Conservation (phyloP, 2,113 vertebrate species). For the Phalacrocorax aristotelis region DNA sequence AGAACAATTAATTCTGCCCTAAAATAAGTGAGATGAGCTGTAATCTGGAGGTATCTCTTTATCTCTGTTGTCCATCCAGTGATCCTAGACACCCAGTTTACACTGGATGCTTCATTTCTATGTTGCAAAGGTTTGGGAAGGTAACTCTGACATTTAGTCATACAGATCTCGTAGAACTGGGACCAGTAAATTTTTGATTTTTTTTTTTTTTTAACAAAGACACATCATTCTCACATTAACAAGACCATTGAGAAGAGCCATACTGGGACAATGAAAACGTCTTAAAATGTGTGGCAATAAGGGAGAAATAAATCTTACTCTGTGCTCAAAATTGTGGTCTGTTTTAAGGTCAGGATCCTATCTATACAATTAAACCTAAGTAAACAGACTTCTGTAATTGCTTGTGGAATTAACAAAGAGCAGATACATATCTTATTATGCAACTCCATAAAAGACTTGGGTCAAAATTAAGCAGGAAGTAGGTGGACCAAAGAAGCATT, state of each 20-base stretch:
- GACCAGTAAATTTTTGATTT: neutral
- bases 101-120: neutral
- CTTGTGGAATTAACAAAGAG: slow-evolving; percentile 36
- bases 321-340: neutral
- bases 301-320: neutral
- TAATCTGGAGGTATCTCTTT: neutral
- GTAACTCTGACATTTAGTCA: neutral
- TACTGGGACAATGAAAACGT: neutral
- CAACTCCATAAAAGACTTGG: slow-evolving; percentile 32
- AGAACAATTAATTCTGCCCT: neutral
- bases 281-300: neutral
- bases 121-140: neutral
- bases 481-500: slow-evolving; percentile 43
- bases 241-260: neutral
- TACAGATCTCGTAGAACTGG: neutral
- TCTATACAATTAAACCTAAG: neutral
- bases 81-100: neutral
- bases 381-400: neutral
- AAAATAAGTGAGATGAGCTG: neutral
- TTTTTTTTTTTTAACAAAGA: neutral
- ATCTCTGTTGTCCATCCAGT: neutral
- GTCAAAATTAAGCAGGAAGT: slow-evolving; percentile 62
- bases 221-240: neutral
- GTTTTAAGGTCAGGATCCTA: neutral
- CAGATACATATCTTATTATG: slow-evolving; percentile 25